A percentile compares a stretch with the other conserved stretches of the same genome.
Evolutionary conservation across 2,888 invertebrate genomes (phyloP).

Genomic region (Charanyca ferruginea): DNA sequence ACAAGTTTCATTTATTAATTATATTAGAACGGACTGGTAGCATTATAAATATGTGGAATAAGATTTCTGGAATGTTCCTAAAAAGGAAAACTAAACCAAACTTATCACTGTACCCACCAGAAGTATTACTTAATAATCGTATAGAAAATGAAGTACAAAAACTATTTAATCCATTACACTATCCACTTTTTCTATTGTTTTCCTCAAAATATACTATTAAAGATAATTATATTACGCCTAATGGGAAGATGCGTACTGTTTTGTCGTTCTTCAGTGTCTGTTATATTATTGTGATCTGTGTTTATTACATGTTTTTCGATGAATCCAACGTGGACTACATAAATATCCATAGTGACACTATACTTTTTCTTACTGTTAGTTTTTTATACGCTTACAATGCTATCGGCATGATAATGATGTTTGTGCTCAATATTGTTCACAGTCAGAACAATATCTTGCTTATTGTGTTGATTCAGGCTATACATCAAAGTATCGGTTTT

Average conservation of each 20-base stretch:
- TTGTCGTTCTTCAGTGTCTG: slow-evolving; percentile 12
- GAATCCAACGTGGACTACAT: not conserved
- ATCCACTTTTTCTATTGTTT: slow-evolving; percentile 7
- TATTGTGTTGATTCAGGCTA: slow-evolving; percentile 12
- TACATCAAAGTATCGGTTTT: slow-evolving; percentile 11
- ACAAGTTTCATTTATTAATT: not conserved
- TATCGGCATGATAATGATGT: slow-evolving; percentile 3
- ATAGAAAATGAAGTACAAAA: slow-evolving; percentile 15
- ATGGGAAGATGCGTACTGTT: not conserved
- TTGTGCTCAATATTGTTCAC: slow-evolving; percentile 6
- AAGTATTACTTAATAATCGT: slow-evolving; percentile 15
- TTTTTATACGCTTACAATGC: not conserved
- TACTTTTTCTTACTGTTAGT: not conserved
- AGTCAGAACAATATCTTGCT: slow-evolving; percentile 10
- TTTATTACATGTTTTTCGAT: slow-evolving; percentile 15
- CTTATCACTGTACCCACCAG: not conserved
- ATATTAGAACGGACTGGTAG: not conserved
- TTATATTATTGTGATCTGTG: not conserved
- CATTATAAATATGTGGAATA: not conserved
- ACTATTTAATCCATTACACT: slow-evolving; percentile 19
- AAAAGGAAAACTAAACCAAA: not conserved
- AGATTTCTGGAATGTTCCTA: not conserved
- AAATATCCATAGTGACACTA: slow-evolving; percentile 10
- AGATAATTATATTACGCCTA: slow-evolving; percentile 18
- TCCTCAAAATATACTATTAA: slow-evolving; percentile 17